Base-by-base conservation (phyloP, 2,113 vertebrate species). In the Cynocephalus volans region DNA sequence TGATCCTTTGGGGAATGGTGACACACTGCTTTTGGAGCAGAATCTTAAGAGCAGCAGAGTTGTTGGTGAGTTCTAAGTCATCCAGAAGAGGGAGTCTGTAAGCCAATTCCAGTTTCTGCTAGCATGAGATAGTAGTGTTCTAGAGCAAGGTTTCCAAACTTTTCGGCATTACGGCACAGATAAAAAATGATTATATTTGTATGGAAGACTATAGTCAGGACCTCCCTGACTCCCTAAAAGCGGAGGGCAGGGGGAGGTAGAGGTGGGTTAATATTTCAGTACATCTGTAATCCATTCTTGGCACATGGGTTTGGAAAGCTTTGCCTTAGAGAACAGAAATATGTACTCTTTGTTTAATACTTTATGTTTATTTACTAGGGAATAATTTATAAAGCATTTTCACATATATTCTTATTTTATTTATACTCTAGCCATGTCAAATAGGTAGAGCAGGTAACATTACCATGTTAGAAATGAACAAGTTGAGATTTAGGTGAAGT, bases 391-490 rank as follows among this genome's bases (percentile, higher is more conserved):
- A 67, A 76, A 88, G 48, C 45, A 76, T 26, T 69, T 94, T 75
- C 14, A 75, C 41, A 52, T 80, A 31, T 28, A 41, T 84, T 93
- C 12, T 88, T 41, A 86, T 67, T 96, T 94, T 94, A 54, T 81
- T 91, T 94, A 75, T 87, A 82, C 6, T 26, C 8, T 45, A 85
- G 24, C 33, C 64, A 54, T 86, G 26, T 50, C 82, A 80, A 50
- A 31, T 94, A 48, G 26, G 41, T 70, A 80, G 23, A 75, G 8
- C 72, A 76, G 36, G 31, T 62, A 69, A 65, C 18, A 82, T 58
- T 50, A 36, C 58, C 17, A 48, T 76, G 31, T 70, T 85, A 88
- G 64, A 93, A 95, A 93, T 73, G 41, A 94, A 88, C 54, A 93
- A 65, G 88, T 24, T 85, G 54, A 92, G 62, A 48, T 86, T 89